Evolutionary conservation across 2,113 vertebrate species (phyloP), one percentile per base, ranked within the genome.

Genomic region (Miniopterus natalensis): DNA sequence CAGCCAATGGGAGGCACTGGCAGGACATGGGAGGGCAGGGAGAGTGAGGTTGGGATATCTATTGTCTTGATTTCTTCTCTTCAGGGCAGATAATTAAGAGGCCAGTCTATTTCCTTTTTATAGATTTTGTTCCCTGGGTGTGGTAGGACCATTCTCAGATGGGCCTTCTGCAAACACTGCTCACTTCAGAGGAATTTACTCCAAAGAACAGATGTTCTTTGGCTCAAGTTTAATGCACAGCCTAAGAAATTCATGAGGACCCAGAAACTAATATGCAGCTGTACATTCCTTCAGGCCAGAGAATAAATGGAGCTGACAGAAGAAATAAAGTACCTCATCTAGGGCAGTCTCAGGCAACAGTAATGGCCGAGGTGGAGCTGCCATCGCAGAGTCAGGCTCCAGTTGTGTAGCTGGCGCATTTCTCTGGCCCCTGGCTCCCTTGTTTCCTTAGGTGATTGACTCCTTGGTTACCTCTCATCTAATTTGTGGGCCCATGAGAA

Each of bases 201-300:
- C 25, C 53, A 70, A 93, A 78, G 68, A 87, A 31, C 36, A 51
- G 47, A 15, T 71, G 3, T 81, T 89, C 27, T 92, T 93, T 95
- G 88, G 63, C 40, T 90, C 18, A 59, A 45, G 59, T 87, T 94
- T 88, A 94, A 97, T 78, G 27, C 12, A 74, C 15, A 63, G 20
- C 31, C 55, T 88, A 74, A 91, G 74, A 88, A 85, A 91, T 85
- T 89, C 78, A 36, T n/a, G 71, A n/a, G 57, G 31, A 77, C 40
- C 42, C 42, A 86, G 86, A 87, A 73, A 68, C 83, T 49, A 63
- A 27, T 53, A 18, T 91, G 78, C 40, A 92, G 75, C 89, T 86
- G 36, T 83, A 51, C 4, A 63, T 94, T 95, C 55, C 74, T 96
- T 94, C 71, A 90, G 85, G 73, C 47, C 40, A 81, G 36, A 94